Conservation (phyloP, 37 sponge, comb jelly and placozoan species). For the Tethya wilhelma region DNA sequence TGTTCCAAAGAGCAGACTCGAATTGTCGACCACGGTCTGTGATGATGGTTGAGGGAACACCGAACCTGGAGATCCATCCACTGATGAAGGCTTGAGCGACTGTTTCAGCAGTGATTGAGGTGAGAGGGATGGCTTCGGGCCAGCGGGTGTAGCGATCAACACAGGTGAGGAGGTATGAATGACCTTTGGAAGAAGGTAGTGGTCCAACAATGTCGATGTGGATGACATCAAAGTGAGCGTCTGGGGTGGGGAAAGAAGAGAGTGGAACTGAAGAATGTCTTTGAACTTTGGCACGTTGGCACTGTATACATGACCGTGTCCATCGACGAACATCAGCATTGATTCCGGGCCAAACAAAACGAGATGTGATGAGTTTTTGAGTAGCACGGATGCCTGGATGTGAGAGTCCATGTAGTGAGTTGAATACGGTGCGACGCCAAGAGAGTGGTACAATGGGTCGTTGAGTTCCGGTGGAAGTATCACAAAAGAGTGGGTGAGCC, state of each 20-base stretch:
- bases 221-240: constrained; percentile 57
- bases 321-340: constrained; percentile 56
- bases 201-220: constrained; percentile 74
- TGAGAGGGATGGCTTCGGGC: constrained; percentile 55
- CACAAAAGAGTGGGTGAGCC: constrained; percentile 35
- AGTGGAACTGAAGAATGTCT: constrained; percentile 54
- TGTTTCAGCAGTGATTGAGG: constrained; percentile 50
- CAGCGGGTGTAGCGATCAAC: constrained; percentile 56
- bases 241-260: constrained; percentile 38
- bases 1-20: constrained; percentile 50
- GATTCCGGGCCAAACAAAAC: constrained; percentile 70
- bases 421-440: constrained; percentile 58
- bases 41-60: constrained; percentile 71
- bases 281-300: constrained; percentile 67
- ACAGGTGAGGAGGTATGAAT: constrained; percentile 55
- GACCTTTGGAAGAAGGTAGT: constrained; percentile 59
- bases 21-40: constrained; percentile 75
- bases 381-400: constrained; percentile 75
- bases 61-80: constrained; percentile 74
- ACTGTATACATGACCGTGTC: constrained; percentile 49
- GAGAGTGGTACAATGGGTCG: constrained; percentile 17
- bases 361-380: constrained; percentile 62
- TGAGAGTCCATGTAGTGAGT: constrained; percentile 59
- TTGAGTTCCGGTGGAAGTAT: constrained; percentile 32
- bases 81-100: constrained; percentile 62